Evolutionary conservation across 2,888 invertebrate genomes (phyloP), one percentile per base, ranked within the genome.

Genomic region (Acrobasis repandana): DNA sequence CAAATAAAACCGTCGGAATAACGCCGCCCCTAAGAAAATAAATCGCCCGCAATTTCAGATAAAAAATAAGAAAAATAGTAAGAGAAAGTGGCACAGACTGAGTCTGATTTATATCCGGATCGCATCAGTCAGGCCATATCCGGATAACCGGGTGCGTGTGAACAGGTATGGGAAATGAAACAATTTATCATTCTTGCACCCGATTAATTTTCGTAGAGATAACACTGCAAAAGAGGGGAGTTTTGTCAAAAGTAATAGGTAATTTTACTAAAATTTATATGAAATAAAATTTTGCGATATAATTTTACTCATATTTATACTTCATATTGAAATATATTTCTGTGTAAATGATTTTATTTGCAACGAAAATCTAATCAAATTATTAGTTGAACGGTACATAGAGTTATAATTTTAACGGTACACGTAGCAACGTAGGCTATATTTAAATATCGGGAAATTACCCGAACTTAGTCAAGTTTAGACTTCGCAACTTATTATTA

Each of bases 71-170:
- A 77, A 79, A 77, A 76, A 74, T 74, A 65, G 64, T 62, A 67
- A 67, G 66, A 68, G 73, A 75, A 75, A 76, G 68, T 68, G 66
- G 67, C 66, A 72, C 71, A 75, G 67, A 66, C 66, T 64, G 67
- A 73, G 75, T 76, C 71, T 78, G 83, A 82, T 83, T 86, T 83
- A 88, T 85, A 80, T 85, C 88, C 87, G 83, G 82, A 74, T 81
- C 76, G 73, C 80, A 84, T 86, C 85, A 85, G 79, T 80, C 81
- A 74, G 73, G 79, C 72, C 81, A 85, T 85, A 83, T 83, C 83
- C 85, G 85, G 73, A 72, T 76, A 71, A 71, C 77, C 77, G 76
- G 71, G 63, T 73, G 73, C 73, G 73, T 64, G 69, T 66, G 70
- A 75, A 70, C 73, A 73, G 73, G 70, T 76, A 63, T 65, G 64